Evolutionary conservation across 2,113 vertebrate species (phyloP), one percentile per base, ranked within the genome.

Genomic region (Pachyramphus minor): DNA sequence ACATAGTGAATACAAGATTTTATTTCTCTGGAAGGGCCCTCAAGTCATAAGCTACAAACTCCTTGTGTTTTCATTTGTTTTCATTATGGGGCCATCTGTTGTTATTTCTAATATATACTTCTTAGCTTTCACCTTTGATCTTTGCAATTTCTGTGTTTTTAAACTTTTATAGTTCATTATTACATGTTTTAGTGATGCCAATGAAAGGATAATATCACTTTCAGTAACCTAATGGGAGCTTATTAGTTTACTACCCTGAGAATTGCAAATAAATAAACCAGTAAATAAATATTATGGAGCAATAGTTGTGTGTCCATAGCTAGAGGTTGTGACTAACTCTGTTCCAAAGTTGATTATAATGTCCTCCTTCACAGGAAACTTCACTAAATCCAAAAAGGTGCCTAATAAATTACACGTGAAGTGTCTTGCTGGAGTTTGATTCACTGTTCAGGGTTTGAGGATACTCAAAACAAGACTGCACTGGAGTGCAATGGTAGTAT

Each of bases 21-120:
- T 87, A 91, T 95, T 97, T 98, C 81, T 95, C 50, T 77, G 35
- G 55, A 87, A 95, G 41, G 35, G 1, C 44, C 89, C 74, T 69
- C 75, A 91, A 93, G 79, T 96, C 74, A 91, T 86, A 97, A 96
- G 94, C 72, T 90, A 44, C 35, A 87, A 83, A 72, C 52, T 67
- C 33, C 22, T 64, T 42, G 73, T 79, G 79, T 81, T 97, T 95
- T 98, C 64, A 96, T 96, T 97, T 97, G 79, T 97, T 98, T 97
- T 96, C 56, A 41, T 39, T 98, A 78, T 94, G 44, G 37, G n/a
- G 66, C 93, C 91, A 87, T 87, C 93, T 94, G 79, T 97, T 97
- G 66, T 91, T 97, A 95, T 96, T 97, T 95, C 82, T 91, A 96
- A 91, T 90, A 91, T 35, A 55, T 56, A 90, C 28, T 82, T 77